Evolutionary conservation across 2,113 vertebrate species (phyloP), one percentile per base, ranked within the genome.

Genomic region (Serilophus lunatus): DNA sequence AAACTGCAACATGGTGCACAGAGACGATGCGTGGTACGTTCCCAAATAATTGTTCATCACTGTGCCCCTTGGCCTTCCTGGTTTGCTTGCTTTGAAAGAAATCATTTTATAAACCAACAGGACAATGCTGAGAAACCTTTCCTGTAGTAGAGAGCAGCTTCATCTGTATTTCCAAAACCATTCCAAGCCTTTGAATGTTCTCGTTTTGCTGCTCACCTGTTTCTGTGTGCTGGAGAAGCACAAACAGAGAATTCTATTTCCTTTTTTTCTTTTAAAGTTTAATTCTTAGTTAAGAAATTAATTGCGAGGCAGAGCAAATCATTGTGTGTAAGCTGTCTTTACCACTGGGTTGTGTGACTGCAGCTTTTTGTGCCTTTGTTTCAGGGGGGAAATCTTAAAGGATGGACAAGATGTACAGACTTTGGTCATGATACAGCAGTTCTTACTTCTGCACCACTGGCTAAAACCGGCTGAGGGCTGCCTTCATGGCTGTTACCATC

Each of bases 391-490:
- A 70, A 83, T 56, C 59, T 57, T 70, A 38, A 77, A 95, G 80
- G 64, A 28, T 23, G n/a, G 47, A 19, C 13, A 38, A 87, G 61
- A 35, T 2, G 2, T 24, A 6, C 6, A 8, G 50, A 54, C 35
- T 60, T 72, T 61, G 85, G 33, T 60, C 31, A 2, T 24, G 47
- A 49, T 50, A 44, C 49, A 78, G 93, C 80, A 84, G 64, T 64
- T 53, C 80, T 57, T 68, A 92, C 85, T 88, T 95, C 56, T n/a
- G 15, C 1, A 0, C 59, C 2, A 10, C 79, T 68, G 87, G 75
- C 82, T 74, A 65, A 83, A 88, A 88, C 63, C 82, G 61, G 82
- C 50, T 42, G 83, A 77, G 77, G 38, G 47, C 69, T 83, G 80
- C 5, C 1, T 42, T 28, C 56, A 76, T 49, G 87, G 78, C 75